Percentiles rank a stretch among this genome's conserved stretches.
These are phyloP conservation scores for Caenorhabditis inopinata DNA, from an alignment of 1,140 invertebrate species.

Conservation along the genomic window DNA sequence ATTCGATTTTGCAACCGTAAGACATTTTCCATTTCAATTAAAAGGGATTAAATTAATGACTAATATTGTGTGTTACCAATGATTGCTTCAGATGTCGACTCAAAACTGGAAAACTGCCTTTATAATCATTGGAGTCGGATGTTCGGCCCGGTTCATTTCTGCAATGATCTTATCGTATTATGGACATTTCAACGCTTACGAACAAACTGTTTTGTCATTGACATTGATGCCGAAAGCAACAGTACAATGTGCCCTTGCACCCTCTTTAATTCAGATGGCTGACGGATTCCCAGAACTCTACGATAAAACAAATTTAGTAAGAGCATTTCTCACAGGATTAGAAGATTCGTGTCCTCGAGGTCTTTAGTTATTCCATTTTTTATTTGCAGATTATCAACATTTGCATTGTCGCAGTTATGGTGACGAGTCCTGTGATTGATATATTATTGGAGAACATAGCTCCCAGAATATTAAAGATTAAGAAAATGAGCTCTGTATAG, in stretches of 20 bases:
- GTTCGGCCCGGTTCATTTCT: conserved; percentile 15
- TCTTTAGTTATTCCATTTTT: not conserved
- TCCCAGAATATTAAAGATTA: not conserved
- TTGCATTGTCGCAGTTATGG: conserved; percentile 27
- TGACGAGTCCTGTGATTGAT: not conserved
- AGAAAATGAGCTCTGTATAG: not conserved
- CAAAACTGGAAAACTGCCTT: not conserved
- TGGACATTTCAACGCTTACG: not conserved
- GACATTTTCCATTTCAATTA: not conserved
- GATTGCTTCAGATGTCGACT: not conserved
- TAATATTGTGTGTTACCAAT: no score
- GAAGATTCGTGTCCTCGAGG: no score
- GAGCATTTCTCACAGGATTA: not conserved
- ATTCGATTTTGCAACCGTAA: not conserved
- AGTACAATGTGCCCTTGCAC: not conserved
- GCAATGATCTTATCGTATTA: conserved; percentile 8
- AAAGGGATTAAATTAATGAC: no score
- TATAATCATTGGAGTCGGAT: not conserved
- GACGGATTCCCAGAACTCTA: not conserved
- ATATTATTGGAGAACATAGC: not conserved
- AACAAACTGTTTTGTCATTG: not conserved
- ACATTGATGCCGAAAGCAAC: conserved; percentile 14
- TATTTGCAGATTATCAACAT: conserved; percentile 18
- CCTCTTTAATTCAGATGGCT: not conserved
- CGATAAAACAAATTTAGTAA: conserved; percentile 3